phyloP scores from a whole-genome alignment of 2,113 vertebrate species.

The Phocoena sinus region DNA sequence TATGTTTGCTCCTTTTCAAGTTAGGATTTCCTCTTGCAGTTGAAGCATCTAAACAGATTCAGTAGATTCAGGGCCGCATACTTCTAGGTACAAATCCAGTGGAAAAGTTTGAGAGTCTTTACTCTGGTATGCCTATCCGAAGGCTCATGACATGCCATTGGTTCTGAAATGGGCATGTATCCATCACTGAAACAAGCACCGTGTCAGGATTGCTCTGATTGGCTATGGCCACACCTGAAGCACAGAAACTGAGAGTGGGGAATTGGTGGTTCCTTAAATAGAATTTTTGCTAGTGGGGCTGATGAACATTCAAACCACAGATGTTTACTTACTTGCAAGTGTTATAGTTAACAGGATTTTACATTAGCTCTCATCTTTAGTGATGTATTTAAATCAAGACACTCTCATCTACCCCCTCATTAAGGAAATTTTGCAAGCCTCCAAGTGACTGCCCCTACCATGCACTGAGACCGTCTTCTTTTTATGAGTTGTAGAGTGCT shows the following conservation, averaged over 20 bases:
- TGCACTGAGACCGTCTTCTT: not conserved
- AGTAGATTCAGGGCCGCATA: not conserved
- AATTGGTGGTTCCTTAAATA: not conserved
- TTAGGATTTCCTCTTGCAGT: not conserved
- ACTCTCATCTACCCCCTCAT: not conserved
- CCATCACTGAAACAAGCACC: not conserved
- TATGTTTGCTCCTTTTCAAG: not conserved
- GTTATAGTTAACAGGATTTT: not conserved
- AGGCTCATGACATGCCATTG: not conserved
- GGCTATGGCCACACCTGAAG: not conserved
- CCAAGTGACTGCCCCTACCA: too few species aligned
- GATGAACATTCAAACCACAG: not conserved
- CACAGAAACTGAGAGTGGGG: not conserved
- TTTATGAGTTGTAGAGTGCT: not conserved
- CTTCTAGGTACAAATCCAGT: not conserved
- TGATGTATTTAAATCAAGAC: not conserved
- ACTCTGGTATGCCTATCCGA: not conserved
- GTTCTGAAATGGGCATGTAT: not conserved
- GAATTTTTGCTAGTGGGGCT: not conserved
- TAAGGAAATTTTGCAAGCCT: not conserved
- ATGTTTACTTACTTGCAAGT: not conserved
- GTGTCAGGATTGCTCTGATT: too few species aligned
- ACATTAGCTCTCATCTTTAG: not conserved
- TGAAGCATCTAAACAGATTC: not conserved
- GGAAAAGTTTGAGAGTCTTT: not conserved